Evolutionary conservation across 2,113 vertebrate genomes (phyloP), one percentile per base, ranked within the genome.

Genomic region (Chelonoidis abingdonii): DNA sequence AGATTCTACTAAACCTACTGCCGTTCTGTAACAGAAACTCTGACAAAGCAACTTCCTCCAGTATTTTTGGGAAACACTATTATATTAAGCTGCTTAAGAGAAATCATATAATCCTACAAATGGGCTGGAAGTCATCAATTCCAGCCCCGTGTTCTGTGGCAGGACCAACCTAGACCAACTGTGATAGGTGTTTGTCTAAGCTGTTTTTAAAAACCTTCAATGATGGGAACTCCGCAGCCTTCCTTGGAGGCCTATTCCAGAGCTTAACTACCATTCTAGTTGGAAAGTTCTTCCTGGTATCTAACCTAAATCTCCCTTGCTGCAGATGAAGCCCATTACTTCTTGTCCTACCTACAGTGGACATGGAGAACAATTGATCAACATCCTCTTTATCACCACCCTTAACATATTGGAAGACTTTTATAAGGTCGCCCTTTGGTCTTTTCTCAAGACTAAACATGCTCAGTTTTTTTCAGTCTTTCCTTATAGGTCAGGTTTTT

Each of bases 1-100:
- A 38, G 82, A 87, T 93, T 92, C 83, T 91, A 91, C 92, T 84
- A 92, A 91, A 83, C n/a, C 84, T 83, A 22, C 0, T 89, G 86
- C 87, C 24, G 83, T 72, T 72, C n/a, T 72, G n/a, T 72, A 72
- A 72, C 17, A 69, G 56, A 57, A 57, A 62, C 57, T 19, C 19
- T 69, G 7, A 38, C 17, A 38, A 19, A 10, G 17, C 65, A 72
- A 38, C 35, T 38, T 72, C 2, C 65, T 65, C n/a, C n/a, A 72
- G n/a, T 72, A 38, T 72, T 38, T 38, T 72, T 19, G 19, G 65
- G n/a, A 72, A 72, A 38, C 8, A n/a, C 65, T 72, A 21, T 72
- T 72, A 21, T 72, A 38, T 72, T 72, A 38, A 22, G 65, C 22
- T 19, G n/a, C 8, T 72, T 72, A 21, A 72, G n/a, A 38, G 38